Conservation (phyloP, 2,888 invertebrate genomes). For the Amphipoea lucens region DNA sequence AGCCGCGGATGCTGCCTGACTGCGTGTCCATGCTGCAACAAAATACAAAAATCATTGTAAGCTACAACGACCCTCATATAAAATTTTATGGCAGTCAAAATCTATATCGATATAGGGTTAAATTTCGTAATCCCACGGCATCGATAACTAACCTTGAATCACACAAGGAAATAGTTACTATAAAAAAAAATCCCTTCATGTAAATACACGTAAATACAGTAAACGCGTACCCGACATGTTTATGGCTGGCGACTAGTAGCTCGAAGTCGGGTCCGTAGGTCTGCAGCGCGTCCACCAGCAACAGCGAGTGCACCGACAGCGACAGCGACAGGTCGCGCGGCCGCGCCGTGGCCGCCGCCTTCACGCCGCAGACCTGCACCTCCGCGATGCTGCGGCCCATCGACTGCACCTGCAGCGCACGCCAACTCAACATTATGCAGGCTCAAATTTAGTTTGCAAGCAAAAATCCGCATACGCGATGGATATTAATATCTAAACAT, state of each 20-base stretch:
- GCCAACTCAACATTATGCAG: not conserved
- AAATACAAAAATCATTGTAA: not conserved
- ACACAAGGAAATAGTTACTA: not conserved
- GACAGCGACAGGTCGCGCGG: constrained; percentile 94
- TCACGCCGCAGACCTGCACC: constrained; percentile 97
- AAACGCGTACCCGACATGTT: constrained; percentile 94
- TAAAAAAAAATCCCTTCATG: not conserved
- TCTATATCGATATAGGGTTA: not conserved
- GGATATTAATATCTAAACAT: too few species aligned
- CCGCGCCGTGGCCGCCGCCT: constrained; percentile 93
- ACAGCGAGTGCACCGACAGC: constrained; percentile 97
- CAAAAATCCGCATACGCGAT: not conserved
- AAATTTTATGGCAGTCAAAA: too few species aligned
- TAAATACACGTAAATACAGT: not conserved
- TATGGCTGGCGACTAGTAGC: constrained; percentile 97
- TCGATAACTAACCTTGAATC: not conserved
- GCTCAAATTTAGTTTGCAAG: not conserved
- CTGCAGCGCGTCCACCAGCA: constrained; percentile 98
- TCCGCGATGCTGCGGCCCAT: constrained; percentile 97
- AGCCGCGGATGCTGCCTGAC: constrained; percentile 97
- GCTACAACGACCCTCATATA: not conserved
- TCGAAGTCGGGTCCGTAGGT: constrained; percentile 99
- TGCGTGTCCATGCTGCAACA: constrained; percentile 95
- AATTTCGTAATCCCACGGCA: not conserved
- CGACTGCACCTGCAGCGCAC: constrained; percentile 92